A percentile compares a stretch with the other conserved stretches of the same genome.
phyloP scores from a whole-genome alignment of 1,140 invertebrate species.

The Zaprionus davidi region DNA sequence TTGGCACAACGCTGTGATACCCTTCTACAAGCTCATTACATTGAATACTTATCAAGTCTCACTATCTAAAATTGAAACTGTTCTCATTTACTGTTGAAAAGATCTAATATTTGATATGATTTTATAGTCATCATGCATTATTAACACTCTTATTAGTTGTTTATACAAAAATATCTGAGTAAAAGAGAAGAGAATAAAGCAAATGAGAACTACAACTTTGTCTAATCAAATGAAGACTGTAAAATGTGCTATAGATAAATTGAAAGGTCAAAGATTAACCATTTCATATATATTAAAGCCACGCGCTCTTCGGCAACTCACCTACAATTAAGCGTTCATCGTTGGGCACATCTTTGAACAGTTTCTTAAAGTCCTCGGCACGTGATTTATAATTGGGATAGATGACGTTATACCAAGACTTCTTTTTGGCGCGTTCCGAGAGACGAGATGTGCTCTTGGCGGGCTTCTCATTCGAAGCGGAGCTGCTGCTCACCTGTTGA shows the following conservation, averaged over 20 bases:
- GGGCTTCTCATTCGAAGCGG: slow-evolving; percentile 69
- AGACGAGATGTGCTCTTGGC: slow-evolving; percentile 77
- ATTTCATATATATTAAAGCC: neutral
- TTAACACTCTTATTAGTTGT: neutral
- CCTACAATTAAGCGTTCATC: slow-evolving; percentile 97
- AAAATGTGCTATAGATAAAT: too few species aligned
- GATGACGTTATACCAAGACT: slow-evolving; percentile 94
- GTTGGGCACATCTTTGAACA: slow-evolving; percentile 95
- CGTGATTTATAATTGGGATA: slow-evolving; percentile 97
- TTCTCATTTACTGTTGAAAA: neutral
- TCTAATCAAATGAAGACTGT: too few species aligned
- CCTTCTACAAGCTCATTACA: neutral
- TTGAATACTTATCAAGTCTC: neutral
- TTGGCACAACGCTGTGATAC: too few species aligned
- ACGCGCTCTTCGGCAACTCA: slow-evolving; percentile 85
- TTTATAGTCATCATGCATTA: neutral
- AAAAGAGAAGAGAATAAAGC: too few species aligned
- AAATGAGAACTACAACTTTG: too few species aligned
- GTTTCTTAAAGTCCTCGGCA: slow-evolving; percentile 95
- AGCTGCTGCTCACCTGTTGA: slow-evolving; percentile 59
- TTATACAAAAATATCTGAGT: too few species aligned
- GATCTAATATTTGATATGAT: neutral
- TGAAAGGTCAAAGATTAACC: too few species aligned
- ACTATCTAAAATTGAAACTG: neutral
- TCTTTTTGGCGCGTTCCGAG: slow-evolving; percentile 88